Base-by-base conservation (phyloP, 2,797 vertebrate genomes). In the Anguilla pacifica region DNA sequence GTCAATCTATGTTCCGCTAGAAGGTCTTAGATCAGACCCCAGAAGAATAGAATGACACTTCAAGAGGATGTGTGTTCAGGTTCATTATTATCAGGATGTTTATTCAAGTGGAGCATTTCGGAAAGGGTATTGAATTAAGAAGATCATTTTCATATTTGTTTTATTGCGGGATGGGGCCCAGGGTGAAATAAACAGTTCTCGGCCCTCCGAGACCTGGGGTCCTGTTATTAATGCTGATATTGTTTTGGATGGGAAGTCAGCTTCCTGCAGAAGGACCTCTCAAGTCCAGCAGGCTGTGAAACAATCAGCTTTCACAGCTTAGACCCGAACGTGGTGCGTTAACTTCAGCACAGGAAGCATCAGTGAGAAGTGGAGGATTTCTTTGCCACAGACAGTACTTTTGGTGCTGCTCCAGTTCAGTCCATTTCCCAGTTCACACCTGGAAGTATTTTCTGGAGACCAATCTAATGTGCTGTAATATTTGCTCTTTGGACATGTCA, bases 261-360 rank as follows among this genome's bases (percentile, higher is more conserved):
- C 87, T 93, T 93, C 93, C 93, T 92, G 92, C 85, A 77, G 35
- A 77, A 87, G 85, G 67, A 70, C 84, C 89, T 90, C 85, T 85
- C 70, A 90, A 67, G 92, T 89, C 88, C 77, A 72, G 46, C 4
- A 43, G 88, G 70, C 90, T 91, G 91, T 90, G 89, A 91, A 92
- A 90, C 89, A 91, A 88, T 91, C 89, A 87, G 31, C 28, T 59
- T 72, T 46, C 11, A 11, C 9, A 15, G 25, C 31, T 22, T 57
- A 77, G 51, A 77, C 53, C 83, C 51, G 49, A 84, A 55, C 46
- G 49, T 13, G 59, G 3, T 6, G 64, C 17, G 49, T 87, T 53
- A 84, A 55, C 59, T 39, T 79, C 35, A 22, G 17, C 35, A 46
- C 74, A 46, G 74, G 35, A 79, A 79, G 46, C 25, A 6, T 82